Evolutionary conservation across 2,113 vertebrate genomes (phyloP).

Genomic region (Forbesichthys agassizii): DNA sequence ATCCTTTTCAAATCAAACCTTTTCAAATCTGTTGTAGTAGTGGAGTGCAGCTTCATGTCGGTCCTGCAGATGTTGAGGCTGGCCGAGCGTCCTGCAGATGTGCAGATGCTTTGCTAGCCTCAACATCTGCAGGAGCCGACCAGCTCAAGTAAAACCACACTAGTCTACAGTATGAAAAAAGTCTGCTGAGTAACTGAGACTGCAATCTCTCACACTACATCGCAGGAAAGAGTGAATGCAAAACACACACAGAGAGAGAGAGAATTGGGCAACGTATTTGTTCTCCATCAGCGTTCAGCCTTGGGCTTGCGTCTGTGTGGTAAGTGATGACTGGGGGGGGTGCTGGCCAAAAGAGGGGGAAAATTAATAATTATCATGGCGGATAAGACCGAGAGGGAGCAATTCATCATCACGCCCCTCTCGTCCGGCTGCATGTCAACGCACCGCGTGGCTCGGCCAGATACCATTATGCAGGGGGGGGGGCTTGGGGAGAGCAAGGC

Average conservation of each 20-base stretch:
- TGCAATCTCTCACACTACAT: no score
- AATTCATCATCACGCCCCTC: constrained; percentile 93
- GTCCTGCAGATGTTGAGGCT: no score
- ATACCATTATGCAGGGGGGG: constrained; percentile 93
- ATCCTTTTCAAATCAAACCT: no score
- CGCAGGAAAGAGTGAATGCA: background rate
- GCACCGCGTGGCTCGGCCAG: constrained; percentile 86
- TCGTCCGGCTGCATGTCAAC: constrained; percentile 84
- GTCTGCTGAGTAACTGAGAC: no score
- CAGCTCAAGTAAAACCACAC: no score
- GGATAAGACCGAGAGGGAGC: constrained; percentile 89
- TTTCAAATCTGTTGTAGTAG: no score
- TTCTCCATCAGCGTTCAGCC: constrained; percentile 74
- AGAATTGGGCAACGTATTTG: constrained; percentile 60
- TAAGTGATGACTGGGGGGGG: constrained; percentile 69
- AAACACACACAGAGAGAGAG: constrained; percentile 48
- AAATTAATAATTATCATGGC: constrained; percentile 98
- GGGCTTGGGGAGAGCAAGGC: constrained; percentile 79
- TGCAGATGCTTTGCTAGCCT: no score
- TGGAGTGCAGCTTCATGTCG: no score
- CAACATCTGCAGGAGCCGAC: no score
- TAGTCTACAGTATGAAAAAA: no score
- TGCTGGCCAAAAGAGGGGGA: constrained; percentile 47
- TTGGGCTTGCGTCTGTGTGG: constrained; percentile 62
- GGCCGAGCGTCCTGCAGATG: no score